Evolutionary conservation across 2,113 vertebrate genomes (phyloP).

Genomic region (Labeo catla): DNA sequence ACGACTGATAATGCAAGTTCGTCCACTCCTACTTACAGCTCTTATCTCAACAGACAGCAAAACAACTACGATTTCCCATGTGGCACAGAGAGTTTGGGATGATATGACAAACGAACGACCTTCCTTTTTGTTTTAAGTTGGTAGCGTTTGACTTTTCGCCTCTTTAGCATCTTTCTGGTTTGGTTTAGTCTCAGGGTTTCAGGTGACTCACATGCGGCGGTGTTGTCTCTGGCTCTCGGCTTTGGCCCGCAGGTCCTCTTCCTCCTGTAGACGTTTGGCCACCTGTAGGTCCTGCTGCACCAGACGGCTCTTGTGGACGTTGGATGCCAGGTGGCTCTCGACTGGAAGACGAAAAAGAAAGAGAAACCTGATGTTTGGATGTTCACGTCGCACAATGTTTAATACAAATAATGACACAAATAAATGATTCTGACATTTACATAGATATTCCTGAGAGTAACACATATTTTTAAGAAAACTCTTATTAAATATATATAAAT

Average conservation of each 20-base stretch:
- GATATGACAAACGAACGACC: not conserved
- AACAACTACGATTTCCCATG: not conserved
- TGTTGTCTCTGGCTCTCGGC: constrained; percentile 80
- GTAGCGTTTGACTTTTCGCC: not conserved
- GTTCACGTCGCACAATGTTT: not conserved
- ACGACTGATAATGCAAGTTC: not conserved
- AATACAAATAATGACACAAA: not conserved
- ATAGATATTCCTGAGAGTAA: too few relatives aligned
- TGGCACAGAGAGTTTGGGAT: not conserved
- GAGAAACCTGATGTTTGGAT: constrained; percentile 16
- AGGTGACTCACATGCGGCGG: constrained; percentile 82
- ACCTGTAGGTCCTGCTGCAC: constrained; percentile 91
- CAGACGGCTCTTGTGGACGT: constrained; percentile 91
- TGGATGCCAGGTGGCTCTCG: constrained; percentile 96
- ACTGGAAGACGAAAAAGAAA: constrained; percentile 76
- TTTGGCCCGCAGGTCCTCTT: constrained; percentile 89
- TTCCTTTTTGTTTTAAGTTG: not conserved
- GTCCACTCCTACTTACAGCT: not conserved
- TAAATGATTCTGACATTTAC: too few relatives aligned
- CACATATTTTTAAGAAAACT: too few relatives aligned
- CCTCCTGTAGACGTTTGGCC: constrained; percentile 92
- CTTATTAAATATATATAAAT: too few relatives aligned
- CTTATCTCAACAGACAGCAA: not conserved
- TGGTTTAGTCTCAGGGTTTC: constrained; percentile 16
- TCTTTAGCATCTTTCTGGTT: not conserved